Conservation (phyloP, 2,113 vertebrate species). For the Dendrocopos noguchii region DNA sequence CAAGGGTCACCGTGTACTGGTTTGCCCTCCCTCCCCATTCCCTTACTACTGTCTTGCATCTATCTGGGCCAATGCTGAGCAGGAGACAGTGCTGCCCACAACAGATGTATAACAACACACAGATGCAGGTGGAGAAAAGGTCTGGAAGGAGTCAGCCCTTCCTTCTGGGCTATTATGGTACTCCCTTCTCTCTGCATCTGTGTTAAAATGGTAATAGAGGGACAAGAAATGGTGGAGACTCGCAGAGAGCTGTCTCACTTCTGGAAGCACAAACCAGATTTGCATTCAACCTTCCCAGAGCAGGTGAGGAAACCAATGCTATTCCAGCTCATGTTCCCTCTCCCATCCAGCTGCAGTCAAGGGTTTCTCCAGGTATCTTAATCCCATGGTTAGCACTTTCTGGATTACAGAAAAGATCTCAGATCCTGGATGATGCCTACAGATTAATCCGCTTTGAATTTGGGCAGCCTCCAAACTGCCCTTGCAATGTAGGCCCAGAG, state of each 20-base stretch:
- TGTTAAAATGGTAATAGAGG: neutral
- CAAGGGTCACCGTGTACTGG: neutral
- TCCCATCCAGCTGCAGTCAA: neutral
- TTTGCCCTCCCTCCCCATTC: neutral
- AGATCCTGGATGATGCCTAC: neutral
- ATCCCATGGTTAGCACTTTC: neutral
- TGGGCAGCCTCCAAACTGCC: neutral
- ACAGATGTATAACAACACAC: neutral
- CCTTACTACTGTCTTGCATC: neutral
- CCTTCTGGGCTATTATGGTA: neutral
- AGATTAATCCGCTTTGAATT: neutral
- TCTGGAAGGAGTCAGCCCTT: neutral
- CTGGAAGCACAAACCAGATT: neutral
- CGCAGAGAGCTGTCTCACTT: neutral
- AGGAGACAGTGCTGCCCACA: neutral
- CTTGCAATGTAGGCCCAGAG: neutral
- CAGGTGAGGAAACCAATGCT: neutral
- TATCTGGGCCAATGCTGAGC: neutral
- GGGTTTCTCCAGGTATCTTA: neutral
- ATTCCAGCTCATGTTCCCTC: neutral
- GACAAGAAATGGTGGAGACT: neutral
- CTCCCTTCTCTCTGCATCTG: neutral
- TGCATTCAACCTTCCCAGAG: neutral
- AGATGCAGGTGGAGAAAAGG: neutral
- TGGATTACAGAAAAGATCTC: neutral